These are phyloP conservation scores for Harpalus rubripes DNA, from an alignment of 2,888 invertebrate species.

Conservation along the genomic window DNA sequence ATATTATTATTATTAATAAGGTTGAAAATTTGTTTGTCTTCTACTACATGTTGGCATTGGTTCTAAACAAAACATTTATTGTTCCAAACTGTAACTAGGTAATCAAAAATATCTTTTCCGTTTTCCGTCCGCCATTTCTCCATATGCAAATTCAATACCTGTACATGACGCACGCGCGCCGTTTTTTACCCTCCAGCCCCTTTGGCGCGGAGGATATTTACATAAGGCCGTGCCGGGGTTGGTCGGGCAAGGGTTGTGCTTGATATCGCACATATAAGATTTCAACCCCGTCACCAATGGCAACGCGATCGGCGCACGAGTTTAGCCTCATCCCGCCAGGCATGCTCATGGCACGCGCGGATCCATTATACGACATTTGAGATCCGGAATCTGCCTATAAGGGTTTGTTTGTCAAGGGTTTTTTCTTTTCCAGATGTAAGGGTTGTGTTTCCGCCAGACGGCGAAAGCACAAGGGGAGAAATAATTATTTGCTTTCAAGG, in stretches of 20 bases:
- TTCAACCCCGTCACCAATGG: constrained; percentile 76
- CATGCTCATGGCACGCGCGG: background rate
- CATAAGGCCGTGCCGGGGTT: background rate
- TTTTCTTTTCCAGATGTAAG: constrained; percentile 46
- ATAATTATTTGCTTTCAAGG: background rate
- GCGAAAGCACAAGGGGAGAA: background rate
- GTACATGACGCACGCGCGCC: background rate
- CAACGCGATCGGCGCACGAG: constrained; percentile 72
- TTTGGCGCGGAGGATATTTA: background rate
- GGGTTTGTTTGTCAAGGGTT: constrained; percentile 56
- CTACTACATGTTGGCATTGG: no score
- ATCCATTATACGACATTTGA: constrained; percentile 65
- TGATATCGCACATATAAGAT: constrained; percentile 72
- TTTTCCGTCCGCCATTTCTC: constrained; percentile 28
- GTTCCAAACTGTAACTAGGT: no score
- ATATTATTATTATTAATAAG: no score
- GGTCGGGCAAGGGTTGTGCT: background rate
- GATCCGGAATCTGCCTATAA: constrained; percentile 45
- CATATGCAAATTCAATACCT: constrained; percentile 32
- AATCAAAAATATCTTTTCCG: no score
- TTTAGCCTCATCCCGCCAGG: background rate
- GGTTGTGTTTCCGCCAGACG: constrained; percentile 53
- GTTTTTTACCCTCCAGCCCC: background rate
- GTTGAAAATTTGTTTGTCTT: no score
- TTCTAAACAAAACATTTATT: no score